These are phyloP conservation scores for Campoplex capitator DNA, from an alignment of 2,888 invertebrate genomes.

Conservation along the genomic window DNA sequence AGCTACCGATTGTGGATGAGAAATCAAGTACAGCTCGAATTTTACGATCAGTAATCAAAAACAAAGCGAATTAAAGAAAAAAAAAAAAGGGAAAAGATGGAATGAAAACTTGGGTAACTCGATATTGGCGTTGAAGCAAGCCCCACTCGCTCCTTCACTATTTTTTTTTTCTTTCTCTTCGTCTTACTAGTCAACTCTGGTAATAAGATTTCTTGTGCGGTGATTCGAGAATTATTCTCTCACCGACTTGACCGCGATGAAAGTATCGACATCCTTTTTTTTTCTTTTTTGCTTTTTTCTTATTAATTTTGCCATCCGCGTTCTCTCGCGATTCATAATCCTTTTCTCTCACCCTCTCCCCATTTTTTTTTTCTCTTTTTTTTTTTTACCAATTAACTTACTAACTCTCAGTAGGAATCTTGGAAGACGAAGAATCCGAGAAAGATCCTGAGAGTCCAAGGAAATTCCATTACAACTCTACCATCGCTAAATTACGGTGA, in stretches of 20 bases:
- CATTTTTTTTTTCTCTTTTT: not conserved
- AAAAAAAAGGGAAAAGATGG: slow-evolving; percentile 75
- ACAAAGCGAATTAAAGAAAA: slow-evolving; percentile 66
- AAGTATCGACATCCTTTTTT: slow-evolving; percentile 57
- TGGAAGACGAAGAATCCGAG: slow-evolving; percentile 30
- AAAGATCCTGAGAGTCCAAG: slow-evolving; percentile 37
- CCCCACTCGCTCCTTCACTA: slow-evolving; percentile 58
- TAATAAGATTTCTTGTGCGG: slow-evolving; percentile 83
- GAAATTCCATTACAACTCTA: slow-evolving; percentile 63
- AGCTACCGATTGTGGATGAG: not conserved
- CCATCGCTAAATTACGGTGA: slow-evolving; percentile 1
- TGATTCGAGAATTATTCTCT: slow-evolving; percentile 81
- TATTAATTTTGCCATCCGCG: slow-evolving; percentile 39
- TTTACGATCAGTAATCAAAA: slow-evolving; percentile 77
- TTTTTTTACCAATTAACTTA: slow-evolving; percentile 56
- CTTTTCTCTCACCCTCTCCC: slow-evolving; percentile 44
- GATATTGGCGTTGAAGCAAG: slow-evolving; percentile 77
- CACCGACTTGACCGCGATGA: slow-evolving; percentile 69
- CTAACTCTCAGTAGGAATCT: slow-evolving; percentile 46
- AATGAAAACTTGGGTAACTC: slow-evolving; percentile 82
- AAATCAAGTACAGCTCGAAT: slow-evolving; percentile 5
- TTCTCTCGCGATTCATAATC: slow-evolving; percentile 51
- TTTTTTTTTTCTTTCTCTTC: slow-evolving; percentile 46
- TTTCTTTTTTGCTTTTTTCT: slow-evolving; percentile 44
- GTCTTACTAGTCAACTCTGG: slow-evolving; percentile 71